Conservation (phyloP, 2,797 vertebrate species). For the Sebastes reedi region DNA sequence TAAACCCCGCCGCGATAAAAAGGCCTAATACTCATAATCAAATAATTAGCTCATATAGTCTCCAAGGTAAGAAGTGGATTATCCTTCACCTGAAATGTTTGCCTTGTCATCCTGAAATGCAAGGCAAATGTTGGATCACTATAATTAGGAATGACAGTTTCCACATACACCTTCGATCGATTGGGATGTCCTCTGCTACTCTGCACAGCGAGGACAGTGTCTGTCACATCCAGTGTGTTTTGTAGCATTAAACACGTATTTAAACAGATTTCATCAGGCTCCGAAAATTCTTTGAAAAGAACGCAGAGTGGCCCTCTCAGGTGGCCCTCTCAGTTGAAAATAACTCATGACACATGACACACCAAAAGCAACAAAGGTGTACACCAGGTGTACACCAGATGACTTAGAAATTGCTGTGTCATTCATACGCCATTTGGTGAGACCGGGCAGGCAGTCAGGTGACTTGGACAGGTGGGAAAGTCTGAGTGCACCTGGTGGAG, state of each 20-base stretch:
- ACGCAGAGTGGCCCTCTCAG: too few relatives aligned
- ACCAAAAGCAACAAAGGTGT: too few relatives aligned
- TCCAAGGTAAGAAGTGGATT: background rate
- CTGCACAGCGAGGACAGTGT: too few relatives aligned
- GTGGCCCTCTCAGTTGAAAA: too few relatives aligned
- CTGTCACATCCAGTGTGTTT: background rate
- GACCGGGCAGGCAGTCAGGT: background rate
- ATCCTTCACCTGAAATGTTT: background rate
- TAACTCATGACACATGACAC: too few relatives aligned
- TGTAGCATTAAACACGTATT: background rate
- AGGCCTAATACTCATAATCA: too few relatives aligned
- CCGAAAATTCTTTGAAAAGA: background rate
- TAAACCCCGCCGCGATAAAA: too few relatives aligned
- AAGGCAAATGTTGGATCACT: background rate
- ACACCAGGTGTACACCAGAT: too few relatives aligned
- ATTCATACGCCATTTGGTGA: too few relatives aligned
- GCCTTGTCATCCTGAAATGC: background rate
- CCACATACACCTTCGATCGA: too few relatives aligned
- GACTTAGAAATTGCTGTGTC: too few relatives aligned
- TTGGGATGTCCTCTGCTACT: too few relatives aligned
- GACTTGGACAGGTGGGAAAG: background rate
- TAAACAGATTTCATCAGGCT: background rate
- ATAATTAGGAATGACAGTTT: background rate
- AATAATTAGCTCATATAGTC: background rate
- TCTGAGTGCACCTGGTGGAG: background rate